Evolutionary conservation across 2,797 vertebrate species (phyloP).

Genomic region (Iguana delicatissima): DNA sequence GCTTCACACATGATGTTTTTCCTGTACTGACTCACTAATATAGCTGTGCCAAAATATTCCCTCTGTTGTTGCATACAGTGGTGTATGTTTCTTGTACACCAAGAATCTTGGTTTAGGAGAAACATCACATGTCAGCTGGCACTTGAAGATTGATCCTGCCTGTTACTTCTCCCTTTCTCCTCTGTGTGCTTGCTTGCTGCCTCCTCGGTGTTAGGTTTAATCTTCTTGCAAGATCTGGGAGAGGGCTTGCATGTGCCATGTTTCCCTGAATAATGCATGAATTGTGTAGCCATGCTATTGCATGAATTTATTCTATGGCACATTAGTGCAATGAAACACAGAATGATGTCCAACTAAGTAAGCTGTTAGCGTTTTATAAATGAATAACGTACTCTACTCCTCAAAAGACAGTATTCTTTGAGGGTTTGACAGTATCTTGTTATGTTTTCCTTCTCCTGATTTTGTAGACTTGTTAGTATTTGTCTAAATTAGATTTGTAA

Average conservation of each 20-base stretch:
- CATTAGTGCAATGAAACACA: constrained; percentile 29
- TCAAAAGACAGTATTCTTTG: not conserved
- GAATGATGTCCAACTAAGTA: constrained; percentile 16
- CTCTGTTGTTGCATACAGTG: not conserved
- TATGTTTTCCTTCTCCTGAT: not conserved
- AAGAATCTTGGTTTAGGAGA: not conserved
- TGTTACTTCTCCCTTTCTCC: constrained; percentile 27
- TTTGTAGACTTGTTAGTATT: not conserved
- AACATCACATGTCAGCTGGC: constrained; percentile 3
- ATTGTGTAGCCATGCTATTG: constrained; percentile 42
- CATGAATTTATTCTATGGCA: constrained; percentile 53
- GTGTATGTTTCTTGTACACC: not conserved
- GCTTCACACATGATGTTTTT: not conserved
- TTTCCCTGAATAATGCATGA: not conserved
- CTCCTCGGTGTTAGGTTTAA: constrained; percentile 43
- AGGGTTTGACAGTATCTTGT: not conserved
- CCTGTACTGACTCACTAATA: not conserved
- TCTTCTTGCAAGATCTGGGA: constrained; percentile 44
- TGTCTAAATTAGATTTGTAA: not conserved
- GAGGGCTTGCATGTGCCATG: constrained; percentile 61
- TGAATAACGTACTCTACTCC: not conserved
- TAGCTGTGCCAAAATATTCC: not conserved
- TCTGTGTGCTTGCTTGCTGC: constrained; percentile 65
- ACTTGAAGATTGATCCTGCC: constrained; percentile 15
- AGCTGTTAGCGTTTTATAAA: not conserved